Evolutionary conservation across 2,797 vertebrate genomes (phyloP).

Genomic region (Pantherophis vulpinus): DNA sequence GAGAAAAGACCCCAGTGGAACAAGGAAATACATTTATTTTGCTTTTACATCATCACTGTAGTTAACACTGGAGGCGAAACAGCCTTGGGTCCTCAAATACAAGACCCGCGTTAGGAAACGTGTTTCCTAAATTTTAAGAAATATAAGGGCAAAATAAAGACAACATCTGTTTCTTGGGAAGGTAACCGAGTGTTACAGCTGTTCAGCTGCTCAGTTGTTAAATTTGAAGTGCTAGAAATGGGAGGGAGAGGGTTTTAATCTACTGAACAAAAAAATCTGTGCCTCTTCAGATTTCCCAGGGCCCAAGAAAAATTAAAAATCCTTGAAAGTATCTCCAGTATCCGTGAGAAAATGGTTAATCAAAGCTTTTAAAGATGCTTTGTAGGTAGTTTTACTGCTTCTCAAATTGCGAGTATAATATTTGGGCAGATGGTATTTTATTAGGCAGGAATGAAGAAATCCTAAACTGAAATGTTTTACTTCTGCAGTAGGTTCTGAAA

Average conservation of each 20-base stretch:
- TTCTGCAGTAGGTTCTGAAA: background rate
- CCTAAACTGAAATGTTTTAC: background rate
- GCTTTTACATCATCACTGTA: background rate
- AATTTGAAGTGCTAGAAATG: background rate
- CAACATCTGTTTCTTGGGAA: background rate
- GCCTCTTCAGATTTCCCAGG: background rate
- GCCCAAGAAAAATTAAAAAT: background rate
- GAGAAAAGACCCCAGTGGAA: background rate
- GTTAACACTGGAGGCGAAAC: background rate
- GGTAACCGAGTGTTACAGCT: background rate
- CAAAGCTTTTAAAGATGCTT: constrained; percentile 11
- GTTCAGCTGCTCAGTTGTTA: background rate
- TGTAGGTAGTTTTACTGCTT: constrained; percentile 2
- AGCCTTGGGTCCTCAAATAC: background rate
- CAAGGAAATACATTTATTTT: background rate
- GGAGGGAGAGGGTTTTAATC: background rate
- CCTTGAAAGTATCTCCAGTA: background rate
- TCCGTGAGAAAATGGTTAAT: background rate
- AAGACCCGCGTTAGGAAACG: background rate
- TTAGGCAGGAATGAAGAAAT: constrained; percentile 8
- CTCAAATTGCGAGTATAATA: background rate
- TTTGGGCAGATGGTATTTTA: constrained; percentile 8
- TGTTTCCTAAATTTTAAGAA: background rate
- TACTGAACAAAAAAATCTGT: background rate
- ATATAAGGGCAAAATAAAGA: background rate